Evolutionary conservation across 2,797 vertebrate species (phyloP).

Genomic region (Darevskia nairensis): DNA sequence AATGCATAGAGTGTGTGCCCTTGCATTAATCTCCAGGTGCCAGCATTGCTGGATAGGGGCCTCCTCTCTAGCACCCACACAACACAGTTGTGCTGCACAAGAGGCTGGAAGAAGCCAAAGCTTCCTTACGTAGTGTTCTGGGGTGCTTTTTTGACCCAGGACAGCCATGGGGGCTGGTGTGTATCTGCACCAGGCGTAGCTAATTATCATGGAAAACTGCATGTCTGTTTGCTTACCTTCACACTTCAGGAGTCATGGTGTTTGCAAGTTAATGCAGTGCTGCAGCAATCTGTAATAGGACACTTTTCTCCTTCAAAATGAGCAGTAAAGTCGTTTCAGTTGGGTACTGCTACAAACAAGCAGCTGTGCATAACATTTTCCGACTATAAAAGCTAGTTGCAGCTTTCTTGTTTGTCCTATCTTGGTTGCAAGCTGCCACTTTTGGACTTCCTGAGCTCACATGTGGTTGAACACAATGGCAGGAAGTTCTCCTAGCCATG

Average conservation of each 20-base stretch:
- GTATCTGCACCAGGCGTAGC: not conserved
- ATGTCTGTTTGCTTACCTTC: not conserved
- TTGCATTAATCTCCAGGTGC: no score
- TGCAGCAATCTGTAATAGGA: not conserved
- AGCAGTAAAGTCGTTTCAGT: constrained; percentile 13
- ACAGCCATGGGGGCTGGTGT: not conserved
- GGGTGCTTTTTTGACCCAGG: not conserved
- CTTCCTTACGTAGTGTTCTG: not conserved
- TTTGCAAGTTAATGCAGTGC: not conserved
- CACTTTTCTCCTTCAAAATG: constrained; percentile 24
- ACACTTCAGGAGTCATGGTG: not conserved
- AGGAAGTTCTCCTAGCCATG: constrained; percentile 33
- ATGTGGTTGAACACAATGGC: constrained; percentile 31
- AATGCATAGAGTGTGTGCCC: no score
- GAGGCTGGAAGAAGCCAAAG: not conserved
- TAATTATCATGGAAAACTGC: not conserved
- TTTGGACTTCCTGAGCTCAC: constrained; percentile 36
- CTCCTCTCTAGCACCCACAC: not conserved
- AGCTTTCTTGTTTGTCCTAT: constrained; percentile 22
- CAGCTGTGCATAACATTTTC: not conserved
- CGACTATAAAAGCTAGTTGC: not conserved
- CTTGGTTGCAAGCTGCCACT: not conserved
- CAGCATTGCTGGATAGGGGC: not conserved
- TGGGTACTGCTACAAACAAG: not conserved
- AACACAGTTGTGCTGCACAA: not conserved